phyloP scores from a whole-genome alignment of 92 coral and sea anemone genomes.

The Epizoanthus illoricatus region DNA sequence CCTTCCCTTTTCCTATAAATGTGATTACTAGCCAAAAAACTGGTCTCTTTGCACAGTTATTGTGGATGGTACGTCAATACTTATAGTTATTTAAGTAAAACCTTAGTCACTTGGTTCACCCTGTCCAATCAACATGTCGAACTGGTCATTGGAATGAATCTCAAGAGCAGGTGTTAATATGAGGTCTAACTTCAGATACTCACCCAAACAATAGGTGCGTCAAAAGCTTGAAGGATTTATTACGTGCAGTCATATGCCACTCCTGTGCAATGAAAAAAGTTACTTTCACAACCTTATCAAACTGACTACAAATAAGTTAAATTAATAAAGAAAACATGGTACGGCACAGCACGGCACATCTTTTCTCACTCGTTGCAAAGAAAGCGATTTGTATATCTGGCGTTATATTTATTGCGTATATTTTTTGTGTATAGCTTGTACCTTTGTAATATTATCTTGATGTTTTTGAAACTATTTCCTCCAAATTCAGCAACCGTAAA shows the following conservation, averaged over 20 bases:
- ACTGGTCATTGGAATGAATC: not conserved
- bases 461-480: no score
- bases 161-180: not conserved
- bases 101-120: not conserved
- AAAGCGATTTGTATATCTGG: no score
- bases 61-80: no score
- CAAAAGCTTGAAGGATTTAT: conserved; percentile 56
- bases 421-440: no score
- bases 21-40: no score
- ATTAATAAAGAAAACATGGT: not conserved
- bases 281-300: not conserved
- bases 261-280: conserved; percentile 35
- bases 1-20: no score
- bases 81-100: no score
- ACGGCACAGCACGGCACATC: not conserved
- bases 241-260: conserved; percentile 54
- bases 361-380: no score
- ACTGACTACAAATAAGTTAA: not conserved
- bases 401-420: no score
- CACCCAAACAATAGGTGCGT: conserved; percentile 69
- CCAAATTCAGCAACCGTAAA: no score
- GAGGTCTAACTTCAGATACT: not conserved
- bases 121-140: not conserved
- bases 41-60: no score
- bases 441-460: not conserved